Evolutionary conservation across 2,888 invertebrate genomes (phyloP).

Genomic region (Sesia apiformis): DNA sequence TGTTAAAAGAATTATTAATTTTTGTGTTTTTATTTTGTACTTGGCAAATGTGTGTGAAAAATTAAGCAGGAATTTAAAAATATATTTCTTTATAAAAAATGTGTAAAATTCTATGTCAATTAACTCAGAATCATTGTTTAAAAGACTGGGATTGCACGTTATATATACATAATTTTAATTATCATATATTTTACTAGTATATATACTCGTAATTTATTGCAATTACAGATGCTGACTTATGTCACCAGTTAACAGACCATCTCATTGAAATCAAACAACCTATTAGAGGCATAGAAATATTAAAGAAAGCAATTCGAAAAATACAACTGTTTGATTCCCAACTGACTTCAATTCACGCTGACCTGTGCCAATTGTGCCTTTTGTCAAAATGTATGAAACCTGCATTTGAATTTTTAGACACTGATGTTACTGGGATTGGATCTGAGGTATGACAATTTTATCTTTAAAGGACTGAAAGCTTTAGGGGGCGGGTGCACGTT

Average conservation of each 20-base stretch:
- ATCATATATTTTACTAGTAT: neutral
- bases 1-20: too few species aligned
- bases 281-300: slow-evolving; percentile 86
- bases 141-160: neutral
- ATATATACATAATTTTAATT: neutral
- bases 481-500: neutral
- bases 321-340: slow-evolving; percentile 91
- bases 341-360: slow-evolving; percentile 94
- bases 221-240: slow-evolving; percentile 87
- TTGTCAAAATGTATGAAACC: slow-evolving; percentile 94
- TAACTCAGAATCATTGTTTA: too few species aligned
- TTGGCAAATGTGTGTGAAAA: too few species aligned
- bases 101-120: too few species aligned
- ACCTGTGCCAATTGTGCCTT: slow-evolving; percentile 93
- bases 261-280: slow-evolving; percentile 86
- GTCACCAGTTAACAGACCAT: slow-evolving; percentile 86
- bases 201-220: slow-evolving; percentile 1
- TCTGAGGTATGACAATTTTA: slow-evolving; percentile 76
- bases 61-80: too few species aligned
- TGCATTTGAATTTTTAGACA: slow-evolving; percentile 89
- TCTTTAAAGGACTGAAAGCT: neutral
- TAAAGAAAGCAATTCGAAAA: slow-evolving; percentile 90
- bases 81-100: too few species aligned
- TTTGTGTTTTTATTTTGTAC: too few species aligned
- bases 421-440: slow-evolving; percentile 93